Conservation (phyloP, 2,888 invertebrate species). For the Tiliacea citrago region DNA sequence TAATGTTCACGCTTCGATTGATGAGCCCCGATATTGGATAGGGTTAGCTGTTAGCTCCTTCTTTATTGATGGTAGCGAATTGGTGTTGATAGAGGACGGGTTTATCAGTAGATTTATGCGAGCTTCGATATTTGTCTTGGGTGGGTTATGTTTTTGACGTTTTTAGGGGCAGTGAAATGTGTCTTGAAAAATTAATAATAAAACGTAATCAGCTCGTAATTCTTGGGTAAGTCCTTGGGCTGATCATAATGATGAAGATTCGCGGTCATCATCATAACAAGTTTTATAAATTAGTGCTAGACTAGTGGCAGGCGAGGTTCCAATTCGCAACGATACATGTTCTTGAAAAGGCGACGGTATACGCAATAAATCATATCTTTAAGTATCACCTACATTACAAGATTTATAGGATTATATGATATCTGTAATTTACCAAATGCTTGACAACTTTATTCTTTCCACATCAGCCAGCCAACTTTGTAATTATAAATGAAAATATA, state of each 20-base stretch:
- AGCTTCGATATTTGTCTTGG: not conserved
- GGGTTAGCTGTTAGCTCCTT: slow-evolving; percentile 61
- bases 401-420: too few relatives aligned
- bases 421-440: not conserved
- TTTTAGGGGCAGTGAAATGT: not conserved
- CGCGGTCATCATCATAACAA: not conserved
- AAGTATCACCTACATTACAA: not conserved
- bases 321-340: not conserved
- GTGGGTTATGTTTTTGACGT: not conserved
- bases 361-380: not conserved
- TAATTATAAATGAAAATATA: too few relatives aligned
- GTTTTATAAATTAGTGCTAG: not conserved
- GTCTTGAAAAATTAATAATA: not conserved
- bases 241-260: too few relatives aligned
- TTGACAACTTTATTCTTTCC: not conserved
- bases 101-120: slow-evolving; percentile 44
- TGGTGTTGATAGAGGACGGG: slow-evolving; percentile 42
- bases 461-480: not conserved
- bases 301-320: not conserved
- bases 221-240: not conserved
- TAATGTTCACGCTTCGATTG: slow-evolving; percentile 66
- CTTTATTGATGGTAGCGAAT: slow-evolving; percentile 60
- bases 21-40: slow-evolving; percentile 64
- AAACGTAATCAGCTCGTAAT: not conserved
- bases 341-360: not conserved